Evolutionary conservation across 2,888 invertebrate genomes (phyloP).

Genomic region (Poecilus cupreus): DNA sequence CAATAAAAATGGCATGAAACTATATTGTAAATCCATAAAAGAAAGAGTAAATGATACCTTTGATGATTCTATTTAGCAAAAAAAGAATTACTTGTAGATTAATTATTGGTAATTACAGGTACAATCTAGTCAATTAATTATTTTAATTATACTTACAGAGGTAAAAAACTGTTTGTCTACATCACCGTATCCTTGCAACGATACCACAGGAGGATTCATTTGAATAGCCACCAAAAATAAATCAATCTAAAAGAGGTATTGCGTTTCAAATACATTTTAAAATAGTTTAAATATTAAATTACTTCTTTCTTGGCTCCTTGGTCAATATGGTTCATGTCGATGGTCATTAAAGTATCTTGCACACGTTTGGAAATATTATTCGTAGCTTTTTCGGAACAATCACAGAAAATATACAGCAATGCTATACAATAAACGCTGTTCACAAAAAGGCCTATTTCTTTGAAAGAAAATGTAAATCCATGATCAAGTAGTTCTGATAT

Average conservation of each 20-base stretch:
- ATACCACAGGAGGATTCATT: conserved; percentile 83
- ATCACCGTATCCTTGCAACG: conserved; percentile 79
- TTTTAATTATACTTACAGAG: conserved; percentile 73
- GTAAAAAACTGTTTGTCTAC: conserved; percentile 80
- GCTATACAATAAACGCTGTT: conserved; percentile 78
- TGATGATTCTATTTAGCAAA: too few species aligned
- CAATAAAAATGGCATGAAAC: too few species aligned
- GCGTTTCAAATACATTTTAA: conserved; percentile 66
- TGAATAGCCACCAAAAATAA: conserved; percentile 81
- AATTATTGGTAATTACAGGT: not conserved
- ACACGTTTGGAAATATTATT: conserved; percentile 80
- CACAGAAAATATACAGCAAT: conserved; percentile 79
- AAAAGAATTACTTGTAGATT: too few species aligned
- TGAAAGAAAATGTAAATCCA: conserved; percentile 79
- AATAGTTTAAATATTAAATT: conserved; percentile 48
- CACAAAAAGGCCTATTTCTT: conserved; percentile 80
- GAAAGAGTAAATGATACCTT: too few species aligned
- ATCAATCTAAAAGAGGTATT: conserved; percentile 74
- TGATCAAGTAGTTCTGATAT: conserved; percentile 81
- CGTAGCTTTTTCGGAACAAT: conserved; percentile 81
- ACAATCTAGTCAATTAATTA: not conserved
- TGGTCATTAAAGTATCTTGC: conserved; percentile 77
- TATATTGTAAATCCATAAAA: too few species aligned
- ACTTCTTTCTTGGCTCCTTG: conserved; percentile 79
- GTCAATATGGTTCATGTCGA: conserved; percentile 77